phyloP scores from a whole-genome alignment of 2,888 invertebrate species.

The Plusia festucae region DNA sequence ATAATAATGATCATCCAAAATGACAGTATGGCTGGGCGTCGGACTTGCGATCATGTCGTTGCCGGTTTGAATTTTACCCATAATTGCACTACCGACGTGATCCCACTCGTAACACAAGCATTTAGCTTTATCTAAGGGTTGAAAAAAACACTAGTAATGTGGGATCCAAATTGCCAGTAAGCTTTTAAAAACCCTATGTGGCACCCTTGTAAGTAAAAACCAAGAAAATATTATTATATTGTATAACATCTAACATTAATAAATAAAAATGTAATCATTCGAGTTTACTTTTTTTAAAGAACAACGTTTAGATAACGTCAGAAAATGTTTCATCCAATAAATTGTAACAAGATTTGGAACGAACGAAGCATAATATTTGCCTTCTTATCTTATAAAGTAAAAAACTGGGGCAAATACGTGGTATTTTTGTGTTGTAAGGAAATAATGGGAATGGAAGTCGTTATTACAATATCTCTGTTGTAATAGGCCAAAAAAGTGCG shows the following conservation, averaged over 20 bases:
- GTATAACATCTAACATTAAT: neutral
- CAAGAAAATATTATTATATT: neutral
- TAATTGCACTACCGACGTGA: too few relatives aligned
- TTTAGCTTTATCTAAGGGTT: too few relatives aligned
- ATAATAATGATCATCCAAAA: too few relatives aligned
- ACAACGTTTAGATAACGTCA: neutral
- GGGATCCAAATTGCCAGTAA: too few relatives aligned
- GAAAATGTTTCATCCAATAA: constrained; percentile 5
- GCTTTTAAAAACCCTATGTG: too few relatives aligned
- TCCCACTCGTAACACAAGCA: too few relatives aligned
- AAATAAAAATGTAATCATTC: neutral
- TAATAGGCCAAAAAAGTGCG: neutral
- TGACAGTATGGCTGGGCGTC: too few relatives aligned
- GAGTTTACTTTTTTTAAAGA: neutral
- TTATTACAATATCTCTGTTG: neutral
- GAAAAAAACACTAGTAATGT: too few relatives aligned
- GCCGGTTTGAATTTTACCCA: too few relatives aligned
- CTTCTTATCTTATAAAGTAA: constrained; percentile 5
- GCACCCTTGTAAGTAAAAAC: neutral
- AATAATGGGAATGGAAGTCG: neutral
- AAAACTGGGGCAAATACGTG: neutral
- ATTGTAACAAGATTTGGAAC: constrained; percentile 6
- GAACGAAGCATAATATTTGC: constrained; percentile 4
- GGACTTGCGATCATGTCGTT: too few relatives aligned
- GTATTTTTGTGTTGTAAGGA: neutral